Conservation (phyloP, 1,140 invertebrate genomes). For the Drosophila tsacasi region DNA sequence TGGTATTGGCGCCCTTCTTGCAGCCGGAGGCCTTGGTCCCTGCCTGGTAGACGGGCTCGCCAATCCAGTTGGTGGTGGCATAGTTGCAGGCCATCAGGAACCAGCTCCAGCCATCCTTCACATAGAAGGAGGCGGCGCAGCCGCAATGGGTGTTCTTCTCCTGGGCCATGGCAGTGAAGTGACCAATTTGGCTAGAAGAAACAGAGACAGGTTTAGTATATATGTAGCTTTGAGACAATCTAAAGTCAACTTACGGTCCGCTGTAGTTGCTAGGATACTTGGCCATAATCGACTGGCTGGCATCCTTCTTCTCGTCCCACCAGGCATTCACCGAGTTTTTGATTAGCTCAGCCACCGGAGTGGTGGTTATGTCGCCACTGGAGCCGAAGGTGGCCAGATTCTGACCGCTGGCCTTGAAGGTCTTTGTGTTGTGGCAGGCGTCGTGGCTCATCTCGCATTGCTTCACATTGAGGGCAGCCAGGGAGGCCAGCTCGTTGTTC, state of each 20-base stretch:
- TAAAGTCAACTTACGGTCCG: conserved; percentile 35
- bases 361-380: conserved; percentile 62
- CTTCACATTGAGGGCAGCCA: conserved; percentile 70
- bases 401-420: conserved; percentile 69
- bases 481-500: conserved; percentile 67
- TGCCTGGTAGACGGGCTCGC: conserved; percentile 47
- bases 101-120: conserved; percentile 29
- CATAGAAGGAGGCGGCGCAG: conserved; percentile 57
- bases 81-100: conserved; percentile 67
- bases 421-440: conserved; percentile 68
- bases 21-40: conserved; percentile 24
- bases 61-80: conserved; percentile 63
- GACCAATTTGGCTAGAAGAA: conserved; percentile 49
- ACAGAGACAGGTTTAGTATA: neutral
- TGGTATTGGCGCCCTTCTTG: conserved; percentile 29
- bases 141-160: conserved; percentile 64
- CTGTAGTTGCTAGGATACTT: conserved; percentile 51
- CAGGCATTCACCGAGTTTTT: conserved; percentile 13
- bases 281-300: conserved; percentile 50
- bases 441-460: conserved; percentile 72
- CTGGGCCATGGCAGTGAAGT: conserved; percentile 66
- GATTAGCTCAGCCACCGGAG: conserved; percentile 46
- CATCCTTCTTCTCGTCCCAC: conserved; percentile 64
- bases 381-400: conserved; percentile 70
- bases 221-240: too few species aligned